Evolutionary conservation across 2,113 vertebrate species (phyloP).

Genomic region (Jacana jacana): DNA sequence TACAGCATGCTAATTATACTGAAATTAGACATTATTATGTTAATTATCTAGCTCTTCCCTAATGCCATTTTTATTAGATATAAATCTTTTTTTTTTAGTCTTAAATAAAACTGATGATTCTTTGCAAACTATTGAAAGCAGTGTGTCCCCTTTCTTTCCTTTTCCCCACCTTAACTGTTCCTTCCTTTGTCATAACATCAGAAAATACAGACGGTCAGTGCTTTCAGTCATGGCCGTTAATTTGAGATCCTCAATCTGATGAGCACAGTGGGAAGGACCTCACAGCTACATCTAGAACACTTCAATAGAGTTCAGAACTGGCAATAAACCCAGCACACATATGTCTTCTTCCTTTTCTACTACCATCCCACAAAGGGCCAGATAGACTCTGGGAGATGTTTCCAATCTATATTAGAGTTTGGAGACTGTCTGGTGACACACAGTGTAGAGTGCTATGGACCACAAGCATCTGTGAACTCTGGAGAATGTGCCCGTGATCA

Average conservation of each 20-base stretch:
- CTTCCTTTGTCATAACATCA: neutral
- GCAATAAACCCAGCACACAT: neutral
- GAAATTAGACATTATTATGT: neutral
- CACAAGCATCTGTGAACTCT: neutral
- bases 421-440: neutral
- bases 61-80: neutral
- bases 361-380: no score
- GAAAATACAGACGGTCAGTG: neutral
- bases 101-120: neutral
- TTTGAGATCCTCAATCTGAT: neutral
- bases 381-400: neutral
- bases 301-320: neutral
- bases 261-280: neutral
- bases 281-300: neutral
- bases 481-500: fast-evolving
- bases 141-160: neutral
- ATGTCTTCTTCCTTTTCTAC: neutral
- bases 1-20: neutral
- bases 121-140: neutral
- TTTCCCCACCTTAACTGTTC: neutral
- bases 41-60: neutral
- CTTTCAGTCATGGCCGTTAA: neutral
- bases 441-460: neutral
- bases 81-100: neutral
- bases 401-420: neutral